phyloP scores from a whole-genome alignment of 2,113 vertebrate genomes.

The Epinephelus lanceolatus region DNA sequence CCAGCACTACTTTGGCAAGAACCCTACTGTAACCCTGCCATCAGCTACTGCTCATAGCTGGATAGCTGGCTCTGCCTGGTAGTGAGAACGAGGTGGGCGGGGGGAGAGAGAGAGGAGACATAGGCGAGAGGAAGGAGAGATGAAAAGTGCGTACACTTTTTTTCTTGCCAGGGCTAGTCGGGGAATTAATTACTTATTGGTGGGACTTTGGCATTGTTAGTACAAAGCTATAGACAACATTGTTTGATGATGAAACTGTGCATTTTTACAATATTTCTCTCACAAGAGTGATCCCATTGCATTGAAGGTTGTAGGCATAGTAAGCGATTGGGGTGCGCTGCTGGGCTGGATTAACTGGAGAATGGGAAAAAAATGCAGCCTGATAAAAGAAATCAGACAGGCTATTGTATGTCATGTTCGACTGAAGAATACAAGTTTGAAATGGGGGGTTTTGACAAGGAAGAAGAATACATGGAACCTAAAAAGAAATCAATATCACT shows the following conservation, averaged over 20 bases:
- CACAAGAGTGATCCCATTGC: not conserved
- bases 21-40: slow-evolving; percentile 65
- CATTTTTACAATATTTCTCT: not conserved
- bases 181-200: not conserved
- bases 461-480: too few relatives aligned
- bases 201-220: not conserved
- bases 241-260: not conserved
- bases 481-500: too few relatives aligned
- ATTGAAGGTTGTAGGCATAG: not conserved
- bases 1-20: slow-evolving; percentile 70
- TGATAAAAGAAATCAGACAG: not conserved
- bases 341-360: not conserved
- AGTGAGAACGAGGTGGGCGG: slow-evolving; percentile 7
- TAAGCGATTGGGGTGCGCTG: too few relatives aligned
- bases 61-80: slow-evolving; percentile 36
- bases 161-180: not conserved
- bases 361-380: not conserved
- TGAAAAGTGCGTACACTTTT: not conserved
- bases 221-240: not conserved
- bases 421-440: not conserved
- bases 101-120: not conserved
- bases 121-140: not conserved
- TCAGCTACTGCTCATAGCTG: slow-evolving; percentile 51
- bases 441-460: not conserved
- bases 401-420: not conserved